phyloP scores from a whole-genome alignment of 2,797 vertebrate genomes.

The Otus scops region DNA sequence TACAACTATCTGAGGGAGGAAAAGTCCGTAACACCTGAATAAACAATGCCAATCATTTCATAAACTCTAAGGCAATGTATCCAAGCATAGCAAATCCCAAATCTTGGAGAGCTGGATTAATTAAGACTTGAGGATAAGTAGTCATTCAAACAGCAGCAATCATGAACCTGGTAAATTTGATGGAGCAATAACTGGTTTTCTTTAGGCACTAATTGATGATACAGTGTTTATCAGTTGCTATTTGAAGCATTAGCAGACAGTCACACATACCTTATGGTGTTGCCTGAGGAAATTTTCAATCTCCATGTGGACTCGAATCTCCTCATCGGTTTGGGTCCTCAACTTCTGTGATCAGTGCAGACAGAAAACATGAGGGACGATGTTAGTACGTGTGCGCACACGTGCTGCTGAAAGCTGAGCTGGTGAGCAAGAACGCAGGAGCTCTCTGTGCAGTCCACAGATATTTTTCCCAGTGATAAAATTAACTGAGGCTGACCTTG shows the following conservation, averaged over 20 bases:
- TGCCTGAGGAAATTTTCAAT: slow-evolving; percentile 79
- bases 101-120: background rate
- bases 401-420: background rate
- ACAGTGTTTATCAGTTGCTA: background rate
- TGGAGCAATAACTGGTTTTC: background rate
- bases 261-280: slow-evolving; percentile 75
- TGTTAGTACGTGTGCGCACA: background rate
- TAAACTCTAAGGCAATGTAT: background rate
- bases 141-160: background rate
- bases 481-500: background rate
- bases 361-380: background rate
- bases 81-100: background rate
- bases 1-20: background rate
- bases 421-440: background rate
- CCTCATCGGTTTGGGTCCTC: slow-evolving; percentile 74
- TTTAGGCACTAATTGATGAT: background rate
- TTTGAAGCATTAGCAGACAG: background rate
- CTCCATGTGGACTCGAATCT: slow-evolving; percentile 76
- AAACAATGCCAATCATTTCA: background rate
- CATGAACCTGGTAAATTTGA: background rate
- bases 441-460: background rate
- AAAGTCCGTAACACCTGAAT: background rate
- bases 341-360: slow-evolving; percentile 72
- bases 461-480: background rate
- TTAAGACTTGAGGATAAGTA: background rate